Conservation (phyloP, 2,888 invertebrate genomes). For the Fragum whitleyi region DNA sequence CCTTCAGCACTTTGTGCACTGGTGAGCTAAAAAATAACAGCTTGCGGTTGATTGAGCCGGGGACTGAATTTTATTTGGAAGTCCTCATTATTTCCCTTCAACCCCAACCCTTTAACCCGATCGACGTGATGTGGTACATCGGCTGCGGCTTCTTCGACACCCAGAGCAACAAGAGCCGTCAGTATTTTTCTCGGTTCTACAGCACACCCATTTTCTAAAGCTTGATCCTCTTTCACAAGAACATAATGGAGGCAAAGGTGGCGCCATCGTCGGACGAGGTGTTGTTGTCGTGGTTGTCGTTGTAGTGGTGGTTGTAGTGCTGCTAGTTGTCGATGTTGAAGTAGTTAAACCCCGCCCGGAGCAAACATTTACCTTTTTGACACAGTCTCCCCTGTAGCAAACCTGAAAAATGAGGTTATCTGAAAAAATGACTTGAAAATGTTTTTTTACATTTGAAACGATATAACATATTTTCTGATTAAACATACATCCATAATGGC, state of each 20-base stretch:
- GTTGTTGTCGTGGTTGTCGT: background rate
- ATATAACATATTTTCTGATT: too few relatives aligned
- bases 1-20: too few relatives aligned
- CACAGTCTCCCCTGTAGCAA: conserved; percentile 3
- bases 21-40: too few relatives aligned
- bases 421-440: background rate
- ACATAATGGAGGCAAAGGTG: background rate
- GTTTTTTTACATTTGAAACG: background rate
- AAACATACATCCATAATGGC: too few relatives aligned
- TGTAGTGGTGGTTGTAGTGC: background rate
- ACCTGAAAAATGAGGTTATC: background rate
- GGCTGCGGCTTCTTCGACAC: background rate
- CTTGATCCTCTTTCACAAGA: background rate
- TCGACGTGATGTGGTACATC: background rate
- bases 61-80: too few relatives aligned
- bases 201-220: background rate
- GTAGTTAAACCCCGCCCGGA: background rate
- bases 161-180: conserved; percentile 4
- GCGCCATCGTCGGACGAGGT: background rate
- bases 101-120: too few relatives aligned
- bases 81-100: too few relatives aligned
- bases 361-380: background rate
- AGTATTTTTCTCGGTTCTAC: background rate
- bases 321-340: background rate
- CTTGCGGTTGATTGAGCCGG: too few relatives aligned